Conservation (phyloP, 2,797 vertebrate species). For the Momotus momota region DNA sequence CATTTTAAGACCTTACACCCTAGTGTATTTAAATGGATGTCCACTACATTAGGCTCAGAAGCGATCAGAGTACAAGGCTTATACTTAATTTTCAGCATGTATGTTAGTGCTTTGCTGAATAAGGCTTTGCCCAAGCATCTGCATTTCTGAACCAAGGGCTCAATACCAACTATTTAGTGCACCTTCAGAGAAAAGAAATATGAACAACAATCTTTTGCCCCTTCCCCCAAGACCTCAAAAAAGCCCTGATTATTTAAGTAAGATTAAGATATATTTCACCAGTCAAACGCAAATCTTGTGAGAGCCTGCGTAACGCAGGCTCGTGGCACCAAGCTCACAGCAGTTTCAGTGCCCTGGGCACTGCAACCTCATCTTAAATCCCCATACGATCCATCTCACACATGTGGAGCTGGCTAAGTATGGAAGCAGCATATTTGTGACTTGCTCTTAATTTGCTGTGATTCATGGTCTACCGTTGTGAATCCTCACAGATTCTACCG, state of each 20-base stretch:
- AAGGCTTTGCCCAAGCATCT: neutral
- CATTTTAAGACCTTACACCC: neutral
- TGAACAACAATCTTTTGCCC: neutral
- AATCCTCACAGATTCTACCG: neutral
- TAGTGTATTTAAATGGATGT: neutral
- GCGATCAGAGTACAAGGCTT: neutral
- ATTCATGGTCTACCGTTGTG: too few species aligned
- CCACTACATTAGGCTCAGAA: neutral
- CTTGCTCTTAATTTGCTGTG: neutral
- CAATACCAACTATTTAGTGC: neutral
- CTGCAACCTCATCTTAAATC: neutral
- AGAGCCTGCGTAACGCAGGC: fast-evolving
- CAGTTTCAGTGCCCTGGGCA: neutral
- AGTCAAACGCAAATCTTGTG: neutral
- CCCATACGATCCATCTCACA: neutral
- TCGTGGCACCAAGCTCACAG: neutral
- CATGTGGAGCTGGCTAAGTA: neutral
- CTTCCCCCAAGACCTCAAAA: neutral
- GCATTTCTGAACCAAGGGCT: neutral
- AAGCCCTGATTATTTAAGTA: neutral
- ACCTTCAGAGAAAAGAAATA: neutral
- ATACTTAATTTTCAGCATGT: neutral
- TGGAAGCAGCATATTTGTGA: neutral
- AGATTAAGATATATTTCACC: neutral
- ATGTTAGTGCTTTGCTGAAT: neutral